Evolutionary conservation across 2,888 invertebrate species (phyloP), one percentile per base, ranked within the genome.

Genomic region (Pasiphila rectangulata): DNA sequence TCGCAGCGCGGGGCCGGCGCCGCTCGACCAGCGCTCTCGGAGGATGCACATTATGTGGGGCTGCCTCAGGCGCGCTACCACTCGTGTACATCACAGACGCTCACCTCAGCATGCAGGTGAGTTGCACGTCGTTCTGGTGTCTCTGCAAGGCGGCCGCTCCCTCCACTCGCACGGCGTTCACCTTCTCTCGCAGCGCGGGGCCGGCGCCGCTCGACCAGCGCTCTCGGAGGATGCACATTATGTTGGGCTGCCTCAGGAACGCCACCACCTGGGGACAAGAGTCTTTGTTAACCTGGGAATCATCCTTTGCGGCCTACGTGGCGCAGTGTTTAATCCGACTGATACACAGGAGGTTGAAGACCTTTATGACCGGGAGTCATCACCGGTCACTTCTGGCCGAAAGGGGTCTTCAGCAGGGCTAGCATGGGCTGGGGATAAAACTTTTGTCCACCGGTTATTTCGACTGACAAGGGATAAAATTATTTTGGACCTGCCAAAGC

Each of bases 221-320:
- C 75, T 96, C 96, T 41, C 94, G 93, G 53, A 98, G 86, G 58
- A 98, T 96, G 67, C 97, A 97, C 83, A 96, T 92, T 67, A 98
- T 96, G 79, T 97, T 97, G 5, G 97, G 95, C 75, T 98, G 98
- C 0, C 98, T 92, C 20, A 98, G 91, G 86, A 98, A 98, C n/a
- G 97, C 96, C 41, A 98, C 96, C 59, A 98, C 98, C 91, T 94
- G 59, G 0, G 4, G 3, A 12, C 4, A 35, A 4, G 20, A 29
- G 13, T 7, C n/a, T n/a, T n/a, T n/a, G n/a, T n/a, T n/a, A n/a
- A n/a, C n/a, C n/a, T n/a, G n/a, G n/a, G n/a, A n/a, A n/a, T n/a
- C n/a, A n/a, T n/a, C n/a, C n/a, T n/a, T n/a, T n/a, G n/a, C n/a
- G n/a, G n/a, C n/a, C n/a, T n/a, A n/a, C n/a, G n/a, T n/a, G n/a